A percentile compares a stretch with the other conserved stretches of the same genome.
phyloP scores from a whole-genome alignment of 2,888 invertebrate genomes.

The Lomographa bimaculata region DNA sequence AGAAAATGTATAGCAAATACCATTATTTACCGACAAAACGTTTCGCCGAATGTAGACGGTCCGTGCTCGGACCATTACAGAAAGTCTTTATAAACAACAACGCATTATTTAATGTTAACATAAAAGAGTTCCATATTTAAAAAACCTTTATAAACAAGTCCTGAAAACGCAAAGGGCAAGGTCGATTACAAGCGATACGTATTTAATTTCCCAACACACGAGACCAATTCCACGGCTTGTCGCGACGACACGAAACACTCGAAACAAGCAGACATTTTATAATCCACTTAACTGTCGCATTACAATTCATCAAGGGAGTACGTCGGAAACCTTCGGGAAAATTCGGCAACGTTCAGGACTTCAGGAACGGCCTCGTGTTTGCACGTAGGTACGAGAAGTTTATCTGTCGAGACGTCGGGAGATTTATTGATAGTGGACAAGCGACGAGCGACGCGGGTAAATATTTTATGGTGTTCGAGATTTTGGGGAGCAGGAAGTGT shows the following conservation, averaged over 20 bases:
- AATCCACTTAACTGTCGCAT: slow-evolving; percentile 37
- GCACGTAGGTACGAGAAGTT: slow-evolving; percentile 49
- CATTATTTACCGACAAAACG: too few species aligned
- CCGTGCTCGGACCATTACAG: too few species aligned
- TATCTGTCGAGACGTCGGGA: slow-evolving; percentile 40
- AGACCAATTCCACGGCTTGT: slow-evolving; percentile 6
- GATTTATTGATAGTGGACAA: slow-evolving; percentile 44
- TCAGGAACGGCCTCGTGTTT: too few species aligned
- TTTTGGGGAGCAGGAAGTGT: slow-evolving; percentile 6
- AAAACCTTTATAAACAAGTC: too few species aligned
- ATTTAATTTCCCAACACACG: slow-evolving; percentile 13
- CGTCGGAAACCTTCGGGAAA: slow-evolving; percentile 20
- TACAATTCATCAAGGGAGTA: slow-evolving; percentile 43
- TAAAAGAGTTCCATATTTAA: too few species aligned
- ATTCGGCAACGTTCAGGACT: slow-evolving; percentile 31
- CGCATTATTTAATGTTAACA: too few species aligned
- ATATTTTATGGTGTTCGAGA: slow-evolving; percentile 5
- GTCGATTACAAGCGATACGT: too few species aligned
- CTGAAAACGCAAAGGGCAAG: too few species aligned
- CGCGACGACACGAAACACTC: slow-evolving; percentile 14
- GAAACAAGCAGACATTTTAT: slow-evolving; percentile 32
- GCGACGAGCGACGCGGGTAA: slow-evolving; percentile 29
- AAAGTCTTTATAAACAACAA: too few species aligned
- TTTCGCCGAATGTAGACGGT: too few species aligned
- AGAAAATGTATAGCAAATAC: too few species aligned